Percentiles rank a stretch among this genome's conserved stretches.
phyloP scores from a whole-genome alignment of 1,140 invertebrate species.

The Phortica variegata region DNA sequence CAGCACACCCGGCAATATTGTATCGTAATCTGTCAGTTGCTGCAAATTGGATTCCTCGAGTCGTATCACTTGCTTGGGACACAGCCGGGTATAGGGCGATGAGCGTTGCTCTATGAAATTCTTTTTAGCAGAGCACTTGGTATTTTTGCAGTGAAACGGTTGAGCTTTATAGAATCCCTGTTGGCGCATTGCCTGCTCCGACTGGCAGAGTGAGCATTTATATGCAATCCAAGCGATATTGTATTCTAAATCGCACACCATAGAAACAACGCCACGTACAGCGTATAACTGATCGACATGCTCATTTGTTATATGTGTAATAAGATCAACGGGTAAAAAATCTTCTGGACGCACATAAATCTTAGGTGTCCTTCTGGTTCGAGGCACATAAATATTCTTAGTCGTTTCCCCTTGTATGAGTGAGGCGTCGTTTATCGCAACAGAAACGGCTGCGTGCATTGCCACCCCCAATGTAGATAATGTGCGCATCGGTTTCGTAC shows the following conservation, averaged over 20 bases:
- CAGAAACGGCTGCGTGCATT: constrained; percentile 63
- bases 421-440: constrained; percentile 16
- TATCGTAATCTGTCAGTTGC: constrained; percentile 20
- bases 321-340: constrained; percentile 27
- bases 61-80: constrained; percentile 35
- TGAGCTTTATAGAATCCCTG: constrained; percentile 34
- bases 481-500: constrained; percentile 60
- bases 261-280: constrained; percentile 82
- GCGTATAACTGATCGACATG: constrained; percentile 64
- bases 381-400: constrained; percentile 19
- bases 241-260: constrained; percentile 75
- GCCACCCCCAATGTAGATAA: constrained; percentile 65
- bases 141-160: constrained; percentile 35
- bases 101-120: constrained; percentile 33
- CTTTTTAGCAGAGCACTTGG: constrained; percentile 31
- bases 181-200: constrained; percentile 63
- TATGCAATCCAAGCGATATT: constrained; percentile 79
- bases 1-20: constrained; percentile 11
- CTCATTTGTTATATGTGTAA: constrained; percentile 18
- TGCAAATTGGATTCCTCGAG: constrained; percentile 37
- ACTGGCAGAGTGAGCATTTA: constrained; percentile 70
- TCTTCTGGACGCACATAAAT: constrained; percentile 27
- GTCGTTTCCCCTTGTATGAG: constrained; percentile 3
- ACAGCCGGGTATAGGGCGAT: constrained; percentile 40
- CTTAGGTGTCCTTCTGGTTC: constrained; percentile 19